These are phyloP conservation scores for Mallotus villosus DNA, from an alignment of 2,797 vertebrate genomes.

Conservation along the genomic window DNA sequence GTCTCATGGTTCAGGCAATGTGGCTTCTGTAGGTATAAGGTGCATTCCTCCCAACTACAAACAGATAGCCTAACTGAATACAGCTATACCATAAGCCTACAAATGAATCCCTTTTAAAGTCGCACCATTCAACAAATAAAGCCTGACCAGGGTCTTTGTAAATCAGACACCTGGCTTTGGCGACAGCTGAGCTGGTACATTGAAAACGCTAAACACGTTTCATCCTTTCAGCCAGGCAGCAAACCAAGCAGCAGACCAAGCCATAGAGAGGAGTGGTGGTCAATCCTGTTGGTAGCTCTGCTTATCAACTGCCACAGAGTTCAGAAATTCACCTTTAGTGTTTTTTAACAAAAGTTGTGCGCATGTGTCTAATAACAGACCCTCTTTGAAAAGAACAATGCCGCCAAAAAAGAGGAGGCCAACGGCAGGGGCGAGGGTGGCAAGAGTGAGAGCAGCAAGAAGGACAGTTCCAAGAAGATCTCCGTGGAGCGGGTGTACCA, in stretches of 20 bases:
- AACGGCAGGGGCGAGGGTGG: slow-evolving; percentile 76
- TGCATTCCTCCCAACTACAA: too few species aligned
- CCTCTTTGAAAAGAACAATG: slow-evolving; percentile 86
- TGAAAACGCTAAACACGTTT: background rate
- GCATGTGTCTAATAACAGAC: slow-evolving; percentile 70
- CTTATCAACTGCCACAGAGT: slow-evolving; percentile 9
- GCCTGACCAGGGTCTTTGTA: background rate
- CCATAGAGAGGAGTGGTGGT: background rate
- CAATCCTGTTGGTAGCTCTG: slow-evolving; percentile 3
- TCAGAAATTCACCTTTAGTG: background rate
- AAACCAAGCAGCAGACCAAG: background rate
- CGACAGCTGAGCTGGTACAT: background rate
- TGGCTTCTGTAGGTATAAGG: too few species aligned
- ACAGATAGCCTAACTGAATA: too few species aligned
- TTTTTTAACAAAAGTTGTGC: slow-evolving; percentile 20
- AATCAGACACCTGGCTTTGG: background rate
- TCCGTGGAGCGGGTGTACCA: slow-evolving; percentile 98
- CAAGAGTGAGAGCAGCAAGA: slow-evolving; percentile 81
- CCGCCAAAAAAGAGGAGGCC: slow-evolving; percentile 84
- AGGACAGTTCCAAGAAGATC: slow-evolving; percentile 90
- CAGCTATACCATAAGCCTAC: too few species aligned
- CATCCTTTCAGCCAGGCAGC: background rate
- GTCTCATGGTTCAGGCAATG: too few species aligned
- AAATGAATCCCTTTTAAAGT: background rate
- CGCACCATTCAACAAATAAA: background rate